Conservation (phyloP, 2,888 invertebrate genomes). For the Morpho achilles region DNA sequence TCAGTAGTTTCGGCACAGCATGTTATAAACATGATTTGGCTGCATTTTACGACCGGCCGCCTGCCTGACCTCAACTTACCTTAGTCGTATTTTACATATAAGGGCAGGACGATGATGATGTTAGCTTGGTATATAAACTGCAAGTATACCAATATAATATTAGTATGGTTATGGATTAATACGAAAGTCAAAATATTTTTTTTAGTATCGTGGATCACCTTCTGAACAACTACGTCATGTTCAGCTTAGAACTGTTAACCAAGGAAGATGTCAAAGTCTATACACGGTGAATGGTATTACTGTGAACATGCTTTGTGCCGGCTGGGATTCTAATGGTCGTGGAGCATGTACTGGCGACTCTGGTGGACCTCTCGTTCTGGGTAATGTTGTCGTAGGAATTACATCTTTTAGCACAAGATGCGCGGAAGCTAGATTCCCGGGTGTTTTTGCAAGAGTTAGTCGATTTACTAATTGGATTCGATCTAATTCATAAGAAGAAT, state of each 20-base stretch:
- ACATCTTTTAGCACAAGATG: neutral
- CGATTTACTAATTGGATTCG: no score
- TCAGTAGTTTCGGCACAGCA: no score
- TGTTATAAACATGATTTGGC: no score
- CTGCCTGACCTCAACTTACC: no score
- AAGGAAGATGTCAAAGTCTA: neutral
- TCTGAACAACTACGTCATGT: constrained; percentile 1
- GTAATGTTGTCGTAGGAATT: neutral
- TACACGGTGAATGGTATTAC: neutral
- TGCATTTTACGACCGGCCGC: no score
- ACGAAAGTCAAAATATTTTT: neutral
- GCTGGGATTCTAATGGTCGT: neutral
- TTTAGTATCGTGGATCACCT: neutral
- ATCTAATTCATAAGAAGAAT: neutral
- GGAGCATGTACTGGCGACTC: neutral
- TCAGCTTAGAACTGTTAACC: neutral
- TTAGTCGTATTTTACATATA: no score
- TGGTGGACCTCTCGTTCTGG: constrained; percentile 29
- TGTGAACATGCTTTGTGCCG: neutral
- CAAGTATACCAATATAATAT: no score
- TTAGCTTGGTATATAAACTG: no score
- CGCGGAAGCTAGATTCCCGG: no score
- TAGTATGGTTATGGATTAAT: no score
- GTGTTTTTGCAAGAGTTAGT: no score
- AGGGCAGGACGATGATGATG: no score